A percentile compares a stretch with the other conserved stretches of the same genome.
Conservation (phyloP, 2,888 invertebrate genomes). For the Sinelater perroti region DNA sequence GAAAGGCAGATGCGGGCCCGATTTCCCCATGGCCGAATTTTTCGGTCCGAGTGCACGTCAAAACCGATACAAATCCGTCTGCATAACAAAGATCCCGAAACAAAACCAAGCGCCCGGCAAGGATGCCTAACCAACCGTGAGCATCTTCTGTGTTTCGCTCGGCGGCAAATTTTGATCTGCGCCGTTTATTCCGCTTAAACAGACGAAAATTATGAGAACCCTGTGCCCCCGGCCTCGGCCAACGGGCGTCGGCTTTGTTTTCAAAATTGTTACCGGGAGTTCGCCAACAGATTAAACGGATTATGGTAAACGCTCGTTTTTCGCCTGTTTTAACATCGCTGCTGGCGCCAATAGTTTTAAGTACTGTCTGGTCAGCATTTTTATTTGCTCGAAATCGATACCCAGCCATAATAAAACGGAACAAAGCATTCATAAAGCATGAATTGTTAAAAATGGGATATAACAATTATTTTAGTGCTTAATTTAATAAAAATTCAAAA, state of each 20-base stretch:
- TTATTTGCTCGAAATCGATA: no score
- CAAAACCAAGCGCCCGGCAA: constrained; percentile 47
- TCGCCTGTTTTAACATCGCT: constrained; percentile 51
- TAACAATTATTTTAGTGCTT: no score
- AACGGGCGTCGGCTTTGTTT: constrained; percentile 23
- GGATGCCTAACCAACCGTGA: constrained; percentile 49
- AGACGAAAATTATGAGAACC: constrained; percentile 52
- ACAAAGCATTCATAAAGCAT: no score
- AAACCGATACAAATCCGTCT: constrained; percentile 37
- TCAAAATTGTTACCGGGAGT: constrained; percentile 39
- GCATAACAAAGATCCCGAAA: constrained; percentile 46
- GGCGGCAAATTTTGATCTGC: constrained; percentile 51
- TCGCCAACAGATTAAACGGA: constrained; percentile 49
- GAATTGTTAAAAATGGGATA: no score
- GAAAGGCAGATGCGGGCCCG: constrained; percentile 25
- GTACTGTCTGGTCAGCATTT: constrained; percentile 34
- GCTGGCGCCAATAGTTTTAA: constrained; percentile 49
- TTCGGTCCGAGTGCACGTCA: constrained; percentile 39
- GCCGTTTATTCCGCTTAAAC: constrained; percentile 55
- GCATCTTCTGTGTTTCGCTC: constrained; percentile 48
- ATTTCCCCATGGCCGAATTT: constrained; percentile 31
- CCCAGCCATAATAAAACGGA: no score
- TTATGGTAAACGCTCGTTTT: constrained; percentile 53
- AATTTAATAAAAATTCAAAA: no score
- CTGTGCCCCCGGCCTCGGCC: constrained; percentile 4